Evolutionary conservation across 2,113 vertebrate genomes (phyloP).

Genomic region (Ahaetulla prasina): DNA sequence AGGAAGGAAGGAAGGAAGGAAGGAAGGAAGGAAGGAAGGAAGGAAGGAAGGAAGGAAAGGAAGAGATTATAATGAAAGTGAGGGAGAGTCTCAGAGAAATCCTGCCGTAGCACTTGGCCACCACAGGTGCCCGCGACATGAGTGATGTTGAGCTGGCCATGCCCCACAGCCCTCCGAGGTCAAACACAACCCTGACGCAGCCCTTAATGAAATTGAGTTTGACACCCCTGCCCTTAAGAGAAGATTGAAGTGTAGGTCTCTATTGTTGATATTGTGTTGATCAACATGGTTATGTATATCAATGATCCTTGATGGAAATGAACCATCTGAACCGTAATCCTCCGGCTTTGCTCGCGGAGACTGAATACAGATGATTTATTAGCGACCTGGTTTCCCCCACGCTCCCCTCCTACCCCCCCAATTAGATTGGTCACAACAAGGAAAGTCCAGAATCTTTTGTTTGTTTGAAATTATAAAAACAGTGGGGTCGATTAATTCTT

Average conservation of each 20-base stretch:
- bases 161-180: too few relatives aligned
- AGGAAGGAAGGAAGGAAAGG: too few relatives aligned
- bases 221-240: slow-evolving; percentile 13
- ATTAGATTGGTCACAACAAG: slow-evolving; percentile 62
- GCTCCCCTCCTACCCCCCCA: slow-evolving; percentile 41
- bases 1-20: too few relatives aligned
- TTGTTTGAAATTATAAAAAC: slow-evolving; percentile 56
- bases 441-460: slow-evolving; percentile 54
- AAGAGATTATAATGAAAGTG: too few relatives aligned
- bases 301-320: slow-evolving; percentile 58
- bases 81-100: too few relatives aligned
- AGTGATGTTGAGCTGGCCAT: too few relatives aligned
- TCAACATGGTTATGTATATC: slow-evolving; percentile 59
- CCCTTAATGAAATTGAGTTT: too few relatives aligned
- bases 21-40: too few relatives aligned
- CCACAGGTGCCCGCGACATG: too few relatives aligned
- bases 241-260: slow-evolving; percentile 56
- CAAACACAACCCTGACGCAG: too few relatives aligned
- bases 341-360: slow-evolving; percentile 46
- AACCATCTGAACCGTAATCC: slow-evolving; percentile 60
- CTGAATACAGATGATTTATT: slow-evolving; percentile 59
- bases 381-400: slow-evolving; percentile 45
- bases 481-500: slow-evolving; percentile 67
- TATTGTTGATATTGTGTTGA: slow-evolving; percentile 66
- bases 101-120: too few relatives aligned